Evolutionary conservation across 2,113 vertebrate species (phyloP), one percentile per base, ranked within the genome.

Genomic region (Pluvialis apricaria): DNA sequence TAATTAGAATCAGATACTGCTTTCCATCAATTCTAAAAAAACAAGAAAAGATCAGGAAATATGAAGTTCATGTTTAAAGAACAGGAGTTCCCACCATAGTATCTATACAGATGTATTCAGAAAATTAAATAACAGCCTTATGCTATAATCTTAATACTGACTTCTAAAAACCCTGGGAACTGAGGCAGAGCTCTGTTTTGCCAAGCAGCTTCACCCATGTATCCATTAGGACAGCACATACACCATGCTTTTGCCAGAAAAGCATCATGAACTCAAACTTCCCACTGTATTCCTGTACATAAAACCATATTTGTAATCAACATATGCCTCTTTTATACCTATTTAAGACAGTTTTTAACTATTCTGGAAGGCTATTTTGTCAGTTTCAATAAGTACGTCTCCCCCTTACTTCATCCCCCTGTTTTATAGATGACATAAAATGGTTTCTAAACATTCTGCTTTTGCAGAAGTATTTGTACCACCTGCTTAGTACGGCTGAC

Each of bases 261-360:
- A 79, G n/a, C n/a, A 76, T 12, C 38, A 69, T 15, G 3, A 86
- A 64, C 36, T 62, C 64, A 42, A 38, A 57, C 52, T 80, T 84
- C 49, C 40, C 42, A 57, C 10, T 31, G 4, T 17, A 55, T 51
- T 68, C 34, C 57, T 84, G 58, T 15, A 72, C 0, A 0, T 32
- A 47, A 10, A 71, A 58, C n/a, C 0, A 0, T 13, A 49, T 52
- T 32, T 68, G 34, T 15, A 82, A 72, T 4, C 40, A 61, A 13
- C 15, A 29, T 22, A 70, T n/a, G 14, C 16, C 20, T 87, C 31
- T 66, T 62, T 24, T 15, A 85, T 2, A 3, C 11, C 9, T 14
- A 49, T 51, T 57, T 52, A 71, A 68, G 38, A 5, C 4, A 73
- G 24, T 14, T 72, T 60, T 71, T n/a, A 79, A 51, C n/a, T 76